Base-by-base conservation (phyloP, 2,888 invertebrate species). In the Pelosia muscerda region DNA sequence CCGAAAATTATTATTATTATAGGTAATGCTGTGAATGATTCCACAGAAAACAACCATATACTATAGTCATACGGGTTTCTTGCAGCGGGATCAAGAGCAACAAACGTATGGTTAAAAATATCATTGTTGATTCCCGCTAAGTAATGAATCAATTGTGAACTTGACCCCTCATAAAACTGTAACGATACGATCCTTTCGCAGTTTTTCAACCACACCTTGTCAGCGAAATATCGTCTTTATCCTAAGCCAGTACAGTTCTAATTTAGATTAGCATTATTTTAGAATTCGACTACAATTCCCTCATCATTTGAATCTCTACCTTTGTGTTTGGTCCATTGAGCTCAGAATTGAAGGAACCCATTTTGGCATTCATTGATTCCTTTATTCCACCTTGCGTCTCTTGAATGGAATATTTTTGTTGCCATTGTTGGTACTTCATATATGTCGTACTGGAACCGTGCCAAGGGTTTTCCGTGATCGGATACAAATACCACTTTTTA, bases 351-450 rank as follows among this genome's bases (percentile, higher is more conserved):
- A 68, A 69, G 65, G 63, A 78, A 68, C 69, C 76, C 76, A 73
- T 74, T 79, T 83, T 80, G 77, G 74, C 77, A 83, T 83, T 87
- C 84, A 88, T 89, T 89, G 85, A 88, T 90, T 88, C 85, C 86
- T 86, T 84, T 89, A 89, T 86, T 86, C 81, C 82, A 86, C 87
- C 86, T 86, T 84, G 74, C 71, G 70, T 83, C 78, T 88, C 88
- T 88, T 92, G 90, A 93, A 93, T 92, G 92, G 90, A 88, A 92
- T 93, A 93, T 94, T 93, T 92, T 90, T 85, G 91, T 86, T 86
- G 84, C 82, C 85, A 87, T 88, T 89, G 89, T 87, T 85, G 89
- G 85, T 88, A 89, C 87, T 91, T 90, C 87, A 86, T 87, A 87
- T 86, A 83, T 84, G 81, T 82, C 77, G 78, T 79, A 79, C 83